Evolutionary conservation across 2,113 vertebrate genomes (phyloP), one percentile per base, ranked within the genome.

Genomic region (Dolichotis patagonum): DNA sequence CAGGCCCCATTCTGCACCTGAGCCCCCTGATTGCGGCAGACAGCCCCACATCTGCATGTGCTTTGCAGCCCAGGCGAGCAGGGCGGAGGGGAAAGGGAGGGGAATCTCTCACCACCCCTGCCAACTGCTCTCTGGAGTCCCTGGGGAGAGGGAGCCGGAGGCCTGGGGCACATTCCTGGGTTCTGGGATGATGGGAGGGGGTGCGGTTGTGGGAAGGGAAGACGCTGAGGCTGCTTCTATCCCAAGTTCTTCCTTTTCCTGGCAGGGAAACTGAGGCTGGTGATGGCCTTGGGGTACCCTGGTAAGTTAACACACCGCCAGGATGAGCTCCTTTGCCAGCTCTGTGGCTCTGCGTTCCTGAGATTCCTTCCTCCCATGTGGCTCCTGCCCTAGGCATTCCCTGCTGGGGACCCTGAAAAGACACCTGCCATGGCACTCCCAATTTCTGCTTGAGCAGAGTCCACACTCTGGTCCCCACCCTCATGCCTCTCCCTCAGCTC

Each of bases 1-100:
- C 99, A 98, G 96, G 99, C 98, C 96, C 98, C 98, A 99, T 99
- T 99, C 99, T 98, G 98, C 99, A 99, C 99, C 99, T 99, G 99
- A 98, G 98, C 95, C 94, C 93, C 96, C 97, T 99, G 99, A 99
- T 99, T 99, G 99, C 94, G 97, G 86, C 84, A 98, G 99, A 99
- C 99, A 99, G 97, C 71, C 0, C 96, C 96, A 99, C 99, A 99
- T 99, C 99, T 99, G 99, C 78, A 98, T 98, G 98, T 98, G 98
- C 99, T 99, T 99, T 99, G 97, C 98, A 97, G 98, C 97, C 98
- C 96, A 49, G 83, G 97, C 93, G 46, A 97, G 88, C 84, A 90
- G 96, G 85, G 81, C 65, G 46, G 60, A 24, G 19, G 38, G 49
- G 73, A n/a, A 58, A 43, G n/a, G 84, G 69, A 65, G 65, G 89